A percentile compares a stretch with the other conserved stretches of the same genome.
Evolutionary conservation across 2,888 invertebrate species (phyloP).

Genomic region (Rhynchonema sp.): DNA sequence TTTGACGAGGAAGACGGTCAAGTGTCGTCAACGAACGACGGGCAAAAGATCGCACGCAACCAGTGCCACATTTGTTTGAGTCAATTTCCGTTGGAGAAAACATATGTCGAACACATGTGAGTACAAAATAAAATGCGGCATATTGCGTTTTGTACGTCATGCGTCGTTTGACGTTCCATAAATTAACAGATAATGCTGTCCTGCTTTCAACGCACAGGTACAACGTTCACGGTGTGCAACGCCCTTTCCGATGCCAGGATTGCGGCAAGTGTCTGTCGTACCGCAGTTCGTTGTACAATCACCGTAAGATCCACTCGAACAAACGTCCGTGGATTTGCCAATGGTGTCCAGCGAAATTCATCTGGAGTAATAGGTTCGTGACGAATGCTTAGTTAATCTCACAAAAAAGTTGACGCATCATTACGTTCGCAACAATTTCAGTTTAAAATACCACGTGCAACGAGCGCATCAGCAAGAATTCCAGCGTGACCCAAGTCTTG

Average conservation of each 20-base stretch:
- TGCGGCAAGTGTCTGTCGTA: conserved; percentile 4
- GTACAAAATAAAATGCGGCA: too few species aligned
- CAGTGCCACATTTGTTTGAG: conserved; percentile 3
- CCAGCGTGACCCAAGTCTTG: neutral
- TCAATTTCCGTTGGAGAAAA: conserved; percentile 5
- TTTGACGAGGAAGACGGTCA: neutral
- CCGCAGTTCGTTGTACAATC: conserved; percentile 5
- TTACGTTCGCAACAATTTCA: too few species aligned
- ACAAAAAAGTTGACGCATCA: too few species aligned
- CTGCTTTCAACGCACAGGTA: too few species aligned
- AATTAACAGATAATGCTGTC: too few species aligned
- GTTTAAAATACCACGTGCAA: conserved; percentile 5
- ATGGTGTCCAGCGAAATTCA: conserved; percentile 1
- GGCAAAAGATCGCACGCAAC: neutral
- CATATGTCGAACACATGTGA: conserved; percentile 6
- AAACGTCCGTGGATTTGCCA: conserved; percentile 3
- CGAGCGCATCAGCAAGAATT: conserved; percentile 2
- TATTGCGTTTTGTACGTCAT: too few species aligned
- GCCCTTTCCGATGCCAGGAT: conserved; percentile 4
- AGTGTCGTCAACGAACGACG: neutral
- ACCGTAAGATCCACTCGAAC: conserved; percentile 5
- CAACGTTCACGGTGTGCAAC: conserved; percentile 1
- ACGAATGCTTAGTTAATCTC: too few species aligned
- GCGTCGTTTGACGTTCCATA: too few species aligned
- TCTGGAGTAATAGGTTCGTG: conserved; percentile 4